Conservation (phyloP, 2,113 vertebrate species). For the Salminus brasiliensis region DNA sequence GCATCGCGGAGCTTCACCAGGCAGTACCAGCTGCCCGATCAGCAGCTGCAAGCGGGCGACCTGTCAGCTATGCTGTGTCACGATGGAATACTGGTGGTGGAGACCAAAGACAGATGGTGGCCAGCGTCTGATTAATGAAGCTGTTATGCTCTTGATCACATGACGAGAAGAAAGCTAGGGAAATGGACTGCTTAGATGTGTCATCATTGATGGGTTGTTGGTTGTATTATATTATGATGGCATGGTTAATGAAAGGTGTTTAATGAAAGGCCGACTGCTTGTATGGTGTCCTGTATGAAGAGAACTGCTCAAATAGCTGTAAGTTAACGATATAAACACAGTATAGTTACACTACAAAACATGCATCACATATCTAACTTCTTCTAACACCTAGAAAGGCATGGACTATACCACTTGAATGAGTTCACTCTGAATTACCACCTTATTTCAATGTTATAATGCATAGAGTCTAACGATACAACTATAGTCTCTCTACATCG, state of each 20-base stretch:
- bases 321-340: not conserved
- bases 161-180: not conserved
- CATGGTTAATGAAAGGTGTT: not conserved
- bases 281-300: not conserved
- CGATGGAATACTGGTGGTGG: slow-evolving; percentile 83
- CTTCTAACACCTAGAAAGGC: too few relatives aligned
- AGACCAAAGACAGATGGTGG: slow-evolving; percentile 69
- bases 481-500: too few relatives aligned
- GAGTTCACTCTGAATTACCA: too few relatives aligned
- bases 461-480: too few relatives aligned
- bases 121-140: slow-evolving; percentile 27
- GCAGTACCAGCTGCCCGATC: slow-evolving; percentile 77
- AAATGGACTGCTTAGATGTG: not conserved
- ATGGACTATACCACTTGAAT: too few relatives aligned
- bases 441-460: too few relatives aligned
- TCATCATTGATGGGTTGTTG: not conserved
- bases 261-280: too few relatives aligned
- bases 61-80: slow-evolving; percentile 80
- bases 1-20: slow-evolving; percentile 81
- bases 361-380: not conserved
- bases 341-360: not conserved
- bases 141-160: not conserved
- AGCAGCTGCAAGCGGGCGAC: slow-evolving; percentile 71
- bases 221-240: not conserved
- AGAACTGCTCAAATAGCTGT: not conserved